Conservation (phyloP, 2,797 vertebrate species). For the Xyrichtys novacula region DNA sequence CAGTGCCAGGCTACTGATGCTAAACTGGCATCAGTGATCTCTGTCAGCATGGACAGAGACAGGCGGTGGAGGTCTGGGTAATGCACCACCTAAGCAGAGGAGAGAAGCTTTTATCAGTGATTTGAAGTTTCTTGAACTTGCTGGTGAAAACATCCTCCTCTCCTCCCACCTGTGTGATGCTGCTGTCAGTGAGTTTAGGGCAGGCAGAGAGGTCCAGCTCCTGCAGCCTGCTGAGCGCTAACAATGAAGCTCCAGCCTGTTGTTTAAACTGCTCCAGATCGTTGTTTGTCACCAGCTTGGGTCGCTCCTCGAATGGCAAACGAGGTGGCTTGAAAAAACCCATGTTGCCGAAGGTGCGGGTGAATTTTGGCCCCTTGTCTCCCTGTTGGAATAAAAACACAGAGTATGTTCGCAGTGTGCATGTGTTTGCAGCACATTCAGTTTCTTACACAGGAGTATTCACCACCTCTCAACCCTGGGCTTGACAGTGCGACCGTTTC, state of each 20-base stretch:
- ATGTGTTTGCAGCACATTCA: no score
- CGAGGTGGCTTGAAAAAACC: constrained; percentile 86
- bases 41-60: constrained; percentile 86
- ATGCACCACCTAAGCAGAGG: constrained; percentile 80
- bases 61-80: constrained; percentile 85
- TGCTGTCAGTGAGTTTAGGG: constrained; percentile 87
- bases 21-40: constrained; percentile 85
- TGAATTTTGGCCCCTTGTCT: constrained; percentile 81
- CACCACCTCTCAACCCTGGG: no score
- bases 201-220: constrained; percentile 90
- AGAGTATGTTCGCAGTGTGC: background rate
- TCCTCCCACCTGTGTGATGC: constrained; percentile 85
- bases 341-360: constrained; percentile 87
- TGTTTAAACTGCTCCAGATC: constrained; percentile 69
- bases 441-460: no score
- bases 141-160: background rate
- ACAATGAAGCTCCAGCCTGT: constrained; percentile 79
- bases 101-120: background rate
- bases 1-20: constrained; percentile 83
- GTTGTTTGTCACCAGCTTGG: constrained; percentile 71
- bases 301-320: constrained; percentile 75
- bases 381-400: constrained; percentile 61
- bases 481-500: no score
- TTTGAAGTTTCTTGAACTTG: background rate
- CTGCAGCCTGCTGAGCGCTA: constrained; percentile 80